A percentile compares a stretch with the other conserved stretches of the same genome.
Conservation (phyloP, 2,888 invertebrate genomes). For the Dicranocentrus wangi region DNA sequence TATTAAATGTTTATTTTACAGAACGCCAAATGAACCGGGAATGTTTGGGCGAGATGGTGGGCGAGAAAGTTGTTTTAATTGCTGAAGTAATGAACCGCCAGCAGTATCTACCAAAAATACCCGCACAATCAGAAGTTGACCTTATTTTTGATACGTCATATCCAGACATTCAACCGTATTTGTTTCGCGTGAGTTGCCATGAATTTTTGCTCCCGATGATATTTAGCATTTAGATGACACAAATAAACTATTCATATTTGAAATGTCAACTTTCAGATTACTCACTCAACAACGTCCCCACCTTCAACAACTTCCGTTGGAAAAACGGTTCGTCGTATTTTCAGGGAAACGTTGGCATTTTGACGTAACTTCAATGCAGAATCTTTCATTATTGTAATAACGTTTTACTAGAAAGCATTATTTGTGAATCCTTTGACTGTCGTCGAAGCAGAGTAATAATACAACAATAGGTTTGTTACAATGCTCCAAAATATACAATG, state of each 20-base stretch:
- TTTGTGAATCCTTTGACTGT: neutral
- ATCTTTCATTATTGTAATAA: constrained; percentile 24
- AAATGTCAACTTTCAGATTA: constrained; percentile 73
- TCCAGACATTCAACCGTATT: constrained; percentile 95
- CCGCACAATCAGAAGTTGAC: constrained; percentile 92
- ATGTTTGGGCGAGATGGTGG: constrained; percentile 88
- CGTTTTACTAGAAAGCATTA: neutral
- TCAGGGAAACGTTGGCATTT: constrained; percentile 84
- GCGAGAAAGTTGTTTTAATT: constrained; percentile 95
- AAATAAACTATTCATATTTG: neutral
- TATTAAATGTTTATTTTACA: constrained; percentile 69
- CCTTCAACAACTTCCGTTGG: constrained; percentile 87
- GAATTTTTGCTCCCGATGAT: too few relatives aligned
- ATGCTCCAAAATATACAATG: neutral
- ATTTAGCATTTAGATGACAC: too few relatives aligned
- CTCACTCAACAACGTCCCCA: constrained; percentile 73
- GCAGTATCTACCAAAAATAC: constrained; percentile 97
- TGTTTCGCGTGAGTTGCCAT: constrained; percentile 85
- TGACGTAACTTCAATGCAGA: constrained; percentile 53
- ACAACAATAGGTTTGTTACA: neutral
- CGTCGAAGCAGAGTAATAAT: neutral
- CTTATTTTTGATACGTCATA: constrained; percentile 95
- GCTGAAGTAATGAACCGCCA: constrained; percentile 96
- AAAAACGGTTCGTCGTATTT: constrained; percentile 90
- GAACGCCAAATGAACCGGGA: constrained; percentile 91